Conservation (phyloP, 2,797 vertebrate species). For the Chloroceryle amazona region DNA sequence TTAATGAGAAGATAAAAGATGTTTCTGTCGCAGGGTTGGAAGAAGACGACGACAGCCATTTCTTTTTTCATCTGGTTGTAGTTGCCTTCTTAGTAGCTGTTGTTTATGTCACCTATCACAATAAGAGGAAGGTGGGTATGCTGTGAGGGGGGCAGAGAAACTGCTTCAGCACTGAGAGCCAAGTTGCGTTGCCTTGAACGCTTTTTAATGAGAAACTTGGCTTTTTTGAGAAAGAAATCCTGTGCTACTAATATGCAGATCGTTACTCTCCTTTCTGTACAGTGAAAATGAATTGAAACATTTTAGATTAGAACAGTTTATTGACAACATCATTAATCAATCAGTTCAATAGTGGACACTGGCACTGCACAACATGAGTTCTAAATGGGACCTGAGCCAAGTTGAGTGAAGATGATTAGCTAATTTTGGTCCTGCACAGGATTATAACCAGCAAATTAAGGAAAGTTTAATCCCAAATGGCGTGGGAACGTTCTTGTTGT, state of each 20-base stretch:
- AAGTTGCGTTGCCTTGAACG: neutral
- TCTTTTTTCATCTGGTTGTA: slow-evolving; percentile 94
- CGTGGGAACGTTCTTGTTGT: neutral
- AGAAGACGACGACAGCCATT: slow-evolving; percentile 91
- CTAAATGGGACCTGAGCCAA: neutral
- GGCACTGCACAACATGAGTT: neutral
- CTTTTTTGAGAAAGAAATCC: neutral
- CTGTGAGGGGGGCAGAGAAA: neutral
- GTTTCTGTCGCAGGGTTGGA: slow-evolving; percentile 79
- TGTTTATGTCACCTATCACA: slow-evolving; percentile 94
- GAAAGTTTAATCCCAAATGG: neutral
- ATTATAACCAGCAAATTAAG: neutral
- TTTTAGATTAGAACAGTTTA: neutral
- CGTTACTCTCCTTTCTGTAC: neutral
- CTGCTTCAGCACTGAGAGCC: neutral
- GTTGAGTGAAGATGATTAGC: neutral
- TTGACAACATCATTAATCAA: neutral
- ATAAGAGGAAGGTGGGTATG: slow-evolving; percentile 93
- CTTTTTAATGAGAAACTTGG: neutral
- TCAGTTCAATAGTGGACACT: neutral
- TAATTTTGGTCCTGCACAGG: neutral
- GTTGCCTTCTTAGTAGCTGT: slow-evolving; percentile 93
- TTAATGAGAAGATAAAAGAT: slow-evolving; percentile 69
- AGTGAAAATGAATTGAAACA: neutral
- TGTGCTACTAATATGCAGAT: neutral